These are phyloP conservation scores for Nasonia giraulti DNA, from an alignment of 1,140 invertebrate species.

Conservation along the genomic window DNA sequence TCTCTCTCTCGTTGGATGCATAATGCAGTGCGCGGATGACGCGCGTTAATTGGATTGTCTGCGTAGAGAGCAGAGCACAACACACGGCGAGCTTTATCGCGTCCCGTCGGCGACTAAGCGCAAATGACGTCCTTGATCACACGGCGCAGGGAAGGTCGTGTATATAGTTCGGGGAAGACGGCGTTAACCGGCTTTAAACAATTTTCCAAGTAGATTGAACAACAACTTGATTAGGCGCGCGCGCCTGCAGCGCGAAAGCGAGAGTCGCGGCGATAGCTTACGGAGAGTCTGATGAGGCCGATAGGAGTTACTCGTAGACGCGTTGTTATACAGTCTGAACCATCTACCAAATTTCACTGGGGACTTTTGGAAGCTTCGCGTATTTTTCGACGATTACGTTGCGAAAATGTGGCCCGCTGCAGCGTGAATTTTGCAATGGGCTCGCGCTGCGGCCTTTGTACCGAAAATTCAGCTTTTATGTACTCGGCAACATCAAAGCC, in stretches of 20 bases:
- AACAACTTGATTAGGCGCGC: constrained; percentile 51
- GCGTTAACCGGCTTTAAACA: constrained; percentile 44
- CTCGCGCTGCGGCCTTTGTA: background rate
- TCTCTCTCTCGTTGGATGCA: background rate
- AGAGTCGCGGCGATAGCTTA: background rate
- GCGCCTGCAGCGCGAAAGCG: background rate
- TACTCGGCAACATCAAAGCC: background rate
- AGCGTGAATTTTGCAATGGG: background rate
- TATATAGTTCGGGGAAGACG: background rate
- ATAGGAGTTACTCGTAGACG: too few species aligned
- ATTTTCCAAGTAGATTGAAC: constrained; percentile 53
- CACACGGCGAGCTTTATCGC: constrained; percentile 29
- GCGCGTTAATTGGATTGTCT: background rate
- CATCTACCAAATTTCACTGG: too few species aligned
- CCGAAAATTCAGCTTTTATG: background rate
- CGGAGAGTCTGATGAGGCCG: background rate
- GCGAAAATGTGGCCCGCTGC: background rate
- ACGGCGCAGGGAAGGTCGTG: background rate
- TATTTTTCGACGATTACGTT: too few species aligned
- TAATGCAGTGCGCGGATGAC: background rate
- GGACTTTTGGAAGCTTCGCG: too few species aligned
- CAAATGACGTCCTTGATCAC: constrained; percentile 47
- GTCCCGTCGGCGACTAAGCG: constrained; percentile 3
- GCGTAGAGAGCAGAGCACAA: background rate
- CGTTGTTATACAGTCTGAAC: too few species aligned